Conservation (phyloP, 2,888 invertebrate genomes). For the Odontocolon sp. region DNA sequence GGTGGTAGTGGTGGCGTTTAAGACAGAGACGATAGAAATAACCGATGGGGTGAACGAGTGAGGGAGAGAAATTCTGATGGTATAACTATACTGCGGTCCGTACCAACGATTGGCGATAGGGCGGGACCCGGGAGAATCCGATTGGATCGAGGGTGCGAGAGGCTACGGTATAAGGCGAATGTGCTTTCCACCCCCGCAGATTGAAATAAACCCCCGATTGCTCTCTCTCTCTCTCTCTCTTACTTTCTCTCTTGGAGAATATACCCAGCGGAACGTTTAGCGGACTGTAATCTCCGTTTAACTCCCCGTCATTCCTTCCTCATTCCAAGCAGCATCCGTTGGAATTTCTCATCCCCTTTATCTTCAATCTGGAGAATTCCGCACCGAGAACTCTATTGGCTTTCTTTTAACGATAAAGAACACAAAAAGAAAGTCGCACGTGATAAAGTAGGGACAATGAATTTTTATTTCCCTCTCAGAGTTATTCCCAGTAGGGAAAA, state of each 20-base stretch:
- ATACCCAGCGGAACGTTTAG: constrained; percentile 58
- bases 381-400: constrained; percentile 52
- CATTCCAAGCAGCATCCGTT: background rate
- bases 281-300: constrained; percentile 61
- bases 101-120: constrained; percentile 64
- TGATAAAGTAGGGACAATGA: constrained; percentile 49
- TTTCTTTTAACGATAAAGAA: constrained; percentile 54
- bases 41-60: background rate
- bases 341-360: background rate
- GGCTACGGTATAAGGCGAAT: constrained; percentile 58
- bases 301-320: constrained; percentile 55
- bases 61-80: background rate
- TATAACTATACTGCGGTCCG: constrained; percentile 19
- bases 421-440: constrained; percentile 19
- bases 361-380: constrained; percentile 23
- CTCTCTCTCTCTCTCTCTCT: too few relatives aligned
- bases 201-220: constrained; percentile 55
- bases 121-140: constrained; percentile 66
- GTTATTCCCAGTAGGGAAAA: constrained; percentile 14
- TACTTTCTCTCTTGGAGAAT: too few relatives aligned
- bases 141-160: constrained; percentile 67
- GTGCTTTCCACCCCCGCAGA: constrained; percentile 47
- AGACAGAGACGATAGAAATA: background rate
- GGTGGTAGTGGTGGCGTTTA: too few relatives aligned
- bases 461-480: constrained; percentile 46